These are phyloP conservation scores for Atrina japonica DNA, from an alignment of 2,888 invertebrate species.

Conservation along the genomic window DNA sequence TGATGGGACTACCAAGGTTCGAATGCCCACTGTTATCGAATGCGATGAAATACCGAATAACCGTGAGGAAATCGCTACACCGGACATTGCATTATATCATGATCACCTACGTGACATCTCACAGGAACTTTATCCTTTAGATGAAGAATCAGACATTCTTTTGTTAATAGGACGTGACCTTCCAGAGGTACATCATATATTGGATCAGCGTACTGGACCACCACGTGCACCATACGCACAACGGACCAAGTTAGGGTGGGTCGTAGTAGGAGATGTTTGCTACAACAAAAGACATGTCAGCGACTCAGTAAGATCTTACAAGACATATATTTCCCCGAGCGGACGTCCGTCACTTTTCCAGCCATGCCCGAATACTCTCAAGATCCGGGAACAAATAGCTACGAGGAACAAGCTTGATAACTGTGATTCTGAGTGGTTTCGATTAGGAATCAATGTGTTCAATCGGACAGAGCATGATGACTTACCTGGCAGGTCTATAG, in stretches of 20 bases:
- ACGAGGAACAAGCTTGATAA: too few species aligned
- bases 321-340: neutral
- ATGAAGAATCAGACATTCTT: conserved; percentile 18
- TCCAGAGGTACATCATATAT: conserved; percentile 26
- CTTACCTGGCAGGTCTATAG: conserved; percentile 29
- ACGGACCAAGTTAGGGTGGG: conserved; percentile 33
- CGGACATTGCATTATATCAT: conserved; percentile 4
- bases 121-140: conserved; percentile 2
- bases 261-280: conserved; percentile 34
- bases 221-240: conserved; percentile 32
- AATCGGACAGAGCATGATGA: conserved; percentile 12
- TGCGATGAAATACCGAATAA: conserved; percentile 22
- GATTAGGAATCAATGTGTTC: conserved; percentile 15
- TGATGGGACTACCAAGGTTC: conserved; percentile 10
- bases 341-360: too few species aligned
- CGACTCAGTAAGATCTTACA: conserved; percentile 9
- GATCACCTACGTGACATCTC: conserved; percentile 30
- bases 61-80: conserved; percentile 12
- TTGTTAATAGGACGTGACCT: conserved; percentile 39
- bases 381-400: too few species aligned
- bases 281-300: neutral
- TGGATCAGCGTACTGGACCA: conserved; percentile 22
- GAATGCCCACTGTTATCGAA: conserved; percentile 26
- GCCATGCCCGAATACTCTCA: too few species aligned
- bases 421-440: too few species aligned